Evolutionary conservation across 2,113 vertebrate genomes (phyloP).

Genomic region (Neofelis nebulosa): DNA sequence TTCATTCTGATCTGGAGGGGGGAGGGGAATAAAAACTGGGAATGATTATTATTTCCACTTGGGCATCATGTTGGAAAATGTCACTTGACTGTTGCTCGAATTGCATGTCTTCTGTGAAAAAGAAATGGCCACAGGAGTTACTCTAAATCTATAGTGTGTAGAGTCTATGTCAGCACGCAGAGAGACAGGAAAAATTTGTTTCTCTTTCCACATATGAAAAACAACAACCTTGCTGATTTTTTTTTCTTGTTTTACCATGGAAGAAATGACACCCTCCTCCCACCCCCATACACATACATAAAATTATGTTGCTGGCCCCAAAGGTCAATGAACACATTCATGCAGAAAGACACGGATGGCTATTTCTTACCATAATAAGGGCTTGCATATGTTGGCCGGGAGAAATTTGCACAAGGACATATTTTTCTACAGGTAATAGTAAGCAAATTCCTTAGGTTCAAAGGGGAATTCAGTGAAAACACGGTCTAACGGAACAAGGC

Average conservation of each 20-base stretch:
- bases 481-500: constrained; percentile 43
- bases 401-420: constrained; percentile 75
- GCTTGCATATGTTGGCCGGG: constrained; percentile 61
- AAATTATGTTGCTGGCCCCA: constrained; percentile 74
- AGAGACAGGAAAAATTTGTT: constrained; percentile 40
- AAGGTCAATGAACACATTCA: constrained; percentile 75
- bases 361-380: constrained; percentile 64
- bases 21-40: background rate
- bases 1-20: constrained; percentile 19
- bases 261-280: constrained; percentile 55
- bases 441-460: constrained; percentile 80
- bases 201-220: constrained; percentile 60
- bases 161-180: constrained; percentile 35
- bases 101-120: constrained; percentile 71
- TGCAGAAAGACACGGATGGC: constrained; percentile 45
- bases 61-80: constrained; percentile 72
- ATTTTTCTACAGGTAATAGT: constrained; percentile 64
- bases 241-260: constrained; percentile 53
- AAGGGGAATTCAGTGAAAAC: constrained; percentile 75
- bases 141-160: background rate
- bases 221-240: constrained; percentile 42
- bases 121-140: constrained; percentile 59
- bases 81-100: constrained; percentile 73
- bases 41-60: constrained; percentile 76
- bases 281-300: background rate